A percentile compares a stretch with the other conserved stretches of the same genome.
These are phyloP conservation scores for Triops cancriformis DNA, from an alignment of 1,140 invertebrate species.

Conservation along the genomic window DNA sequence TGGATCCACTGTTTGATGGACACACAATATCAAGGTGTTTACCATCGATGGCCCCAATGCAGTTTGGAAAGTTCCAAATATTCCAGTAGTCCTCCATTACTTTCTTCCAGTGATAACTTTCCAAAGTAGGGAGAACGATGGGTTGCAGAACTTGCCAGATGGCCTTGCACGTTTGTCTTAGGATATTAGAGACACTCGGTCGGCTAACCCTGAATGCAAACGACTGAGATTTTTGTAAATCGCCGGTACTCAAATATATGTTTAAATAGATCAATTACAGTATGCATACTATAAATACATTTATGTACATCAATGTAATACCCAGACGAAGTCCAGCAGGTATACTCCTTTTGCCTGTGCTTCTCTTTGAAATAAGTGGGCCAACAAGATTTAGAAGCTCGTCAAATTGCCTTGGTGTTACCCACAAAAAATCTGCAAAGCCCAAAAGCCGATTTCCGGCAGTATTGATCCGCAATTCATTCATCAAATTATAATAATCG, in stretches of 20 bases:
- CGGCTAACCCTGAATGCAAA: slow-evolving; percentile 32
- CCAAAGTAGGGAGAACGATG: slow-evolving; percentile 26
- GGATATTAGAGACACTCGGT: slow-evolving; percentile 30
- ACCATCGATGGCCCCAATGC: too few species aligned
- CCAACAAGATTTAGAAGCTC: slow-evolving; percentile 21
- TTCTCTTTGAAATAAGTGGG: slow-evolving; percentile 20
- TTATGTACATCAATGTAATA: neutral
- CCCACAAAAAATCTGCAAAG: neutral
- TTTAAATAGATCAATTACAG: neutral
- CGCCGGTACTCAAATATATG: slow-evolving; percentile 23
- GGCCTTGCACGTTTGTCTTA: slow-evolving; percentile 31
- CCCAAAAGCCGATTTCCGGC: neutral
- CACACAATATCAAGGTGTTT: slow-evolving; percentile 39
- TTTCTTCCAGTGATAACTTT: slow-evolving; percentile 33
- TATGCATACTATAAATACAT: neutral
- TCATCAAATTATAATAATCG: neutral
- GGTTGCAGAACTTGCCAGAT: slow-evolving; percentile 30
- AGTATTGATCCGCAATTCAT: neutral
- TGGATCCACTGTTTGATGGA: slow-evolving; percentile 32
- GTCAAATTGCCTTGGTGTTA: too few species aligned
- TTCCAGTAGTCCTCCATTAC: slow-evolving; percentile 35
- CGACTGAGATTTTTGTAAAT: slow-evolving; percentile 29
- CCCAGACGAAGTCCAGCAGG: slow-evolving; percentile 4
- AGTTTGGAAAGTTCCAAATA: slow-evolving; percentile 38
- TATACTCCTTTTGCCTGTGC: slow-evolving; percentile 1